Evolutionary conservation across 2,888 invertebrate species (phyloP), one percentile per base, ranked within the genome.

Genomic region (Charanyca ferruginea): DNA sequence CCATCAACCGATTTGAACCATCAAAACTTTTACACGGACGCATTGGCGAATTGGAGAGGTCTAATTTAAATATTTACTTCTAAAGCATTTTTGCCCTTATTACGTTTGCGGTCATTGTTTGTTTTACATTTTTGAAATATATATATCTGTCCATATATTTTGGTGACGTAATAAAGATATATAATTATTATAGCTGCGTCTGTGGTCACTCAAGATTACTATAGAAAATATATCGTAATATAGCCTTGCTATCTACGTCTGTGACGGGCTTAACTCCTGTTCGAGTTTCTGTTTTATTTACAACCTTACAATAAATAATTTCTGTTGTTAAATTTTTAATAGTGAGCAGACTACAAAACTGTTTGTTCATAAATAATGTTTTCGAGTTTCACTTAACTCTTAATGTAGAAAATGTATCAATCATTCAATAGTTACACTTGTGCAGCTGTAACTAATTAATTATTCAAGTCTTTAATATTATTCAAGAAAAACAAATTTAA

Each of bases 1-100:
- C 62, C 77, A 65, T 77, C 73, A 66, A 62, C 73, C 61, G 73
- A 73, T 66, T 59, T 35, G 28, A 53, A 55, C 51, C 41, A 42
- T 42, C 42, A 55, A 47, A 18, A 55, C 38, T 65, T 35, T 44
- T 25, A 48, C 28, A 53, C 47, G 44, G 47, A 71, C 51, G 63
- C 53, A 48, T 42, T 60, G 35, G 42, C 35, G 44, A 52, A 45
- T 77, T 64, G 28, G 16, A 48, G 44, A 28, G 11, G 20, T 61
- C 72, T 48, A 48, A 28, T 44, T 35, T 23, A 22, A 49, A 35
- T 52, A 16, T 35, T 59, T 44, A 11, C n/a, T n/a, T n/a, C n/a
- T n/a, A n/a, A n/a, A n/a, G n/a, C n/a, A n/a, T n/a, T n/a, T n/a
- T n/a, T n/a, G n/a, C n/a, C n/a, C n/a, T n/a, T n/a, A n/a, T n/a